Evolutionary conservation across 1,140 invertebrate genomes (phyloP).

Genomic region (Drosophila rhopaloa): DNA sequence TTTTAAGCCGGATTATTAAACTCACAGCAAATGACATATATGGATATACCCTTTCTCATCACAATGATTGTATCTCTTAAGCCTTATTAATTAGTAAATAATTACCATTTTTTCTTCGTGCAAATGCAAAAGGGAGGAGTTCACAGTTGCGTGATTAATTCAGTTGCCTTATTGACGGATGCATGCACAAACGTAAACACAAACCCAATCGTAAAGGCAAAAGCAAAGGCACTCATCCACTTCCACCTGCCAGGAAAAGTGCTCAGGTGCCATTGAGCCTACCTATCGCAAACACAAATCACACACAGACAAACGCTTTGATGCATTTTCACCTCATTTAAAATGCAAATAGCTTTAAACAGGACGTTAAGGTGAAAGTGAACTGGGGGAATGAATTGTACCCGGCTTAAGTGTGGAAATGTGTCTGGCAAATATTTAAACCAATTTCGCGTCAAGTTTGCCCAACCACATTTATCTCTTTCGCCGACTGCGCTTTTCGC

Average conservation of each 20-base stretch:
- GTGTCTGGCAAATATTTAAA: slow-evolving; percentile 42
- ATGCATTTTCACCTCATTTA: slow-evolving; percentile 29
- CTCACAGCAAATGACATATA: too few species aligned
- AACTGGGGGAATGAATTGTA: background rate
- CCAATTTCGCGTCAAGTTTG: slow-evolving; percentile 37
- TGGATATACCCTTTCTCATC: background rate
- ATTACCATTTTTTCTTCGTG: background rate
- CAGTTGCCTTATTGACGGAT: slow-evolving; percentile 61
- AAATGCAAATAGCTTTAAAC: slow-evolving; percentile 15
- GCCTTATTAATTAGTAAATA: background rate
- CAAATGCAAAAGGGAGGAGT: slow-evolving; percentile 14
- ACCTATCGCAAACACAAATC: slow-evolving; percentile 19
- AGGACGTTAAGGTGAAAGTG: slow-evolving; percentile 12
- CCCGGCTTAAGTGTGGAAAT: slow-evolving; percentile 27
- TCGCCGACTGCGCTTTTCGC: slow-evolving; percentile 28
- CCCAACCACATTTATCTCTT: slow-evolving; percentile 35
- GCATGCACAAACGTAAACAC: slow-evolving; percentile 37
- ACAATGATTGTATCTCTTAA: background rate
- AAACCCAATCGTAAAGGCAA: slow-evolving; percentile 5
- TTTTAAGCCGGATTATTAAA: too few species aligned
- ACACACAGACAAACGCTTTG: slow-evolving; percentile 12
- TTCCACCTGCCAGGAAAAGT: slow-evolving; percentile 11
- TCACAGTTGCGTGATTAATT: slow-evolving; percentile 73
- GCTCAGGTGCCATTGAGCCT: slow-evolving; percentile 36
- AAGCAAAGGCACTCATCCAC: slow-evolving; percentile 1